Percentiles rank a stretch among this genome's conserved stretches.
Conservation (phyloP, 2,888 invertebrate species). For the Parasteatoda lunata region DNA sequence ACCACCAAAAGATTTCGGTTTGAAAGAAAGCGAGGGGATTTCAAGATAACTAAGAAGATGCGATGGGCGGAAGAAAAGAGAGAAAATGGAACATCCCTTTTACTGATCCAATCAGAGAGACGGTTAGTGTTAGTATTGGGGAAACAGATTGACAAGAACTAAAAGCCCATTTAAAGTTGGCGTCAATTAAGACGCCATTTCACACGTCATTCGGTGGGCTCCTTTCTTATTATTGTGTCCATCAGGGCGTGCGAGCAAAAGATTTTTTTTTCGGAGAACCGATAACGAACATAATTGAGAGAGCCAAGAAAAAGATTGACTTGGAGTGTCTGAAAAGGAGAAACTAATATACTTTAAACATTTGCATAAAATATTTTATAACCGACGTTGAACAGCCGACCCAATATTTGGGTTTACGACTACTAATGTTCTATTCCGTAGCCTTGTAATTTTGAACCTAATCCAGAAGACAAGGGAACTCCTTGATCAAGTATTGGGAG, state of each 20-base stretch:
- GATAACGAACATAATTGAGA: slow-evolving; percentile 47
- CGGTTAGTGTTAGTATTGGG: slow-evolving; percentile 29
- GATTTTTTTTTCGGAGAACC: slow-evolving; percentile 27
- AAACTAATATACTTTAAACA: too few relatives aligned
- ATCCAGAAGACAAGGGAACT: too few relatives aligned
- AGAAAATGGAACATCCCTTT: slow-evolving; percentile 52
- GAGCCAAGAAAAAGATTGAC: not conserved
- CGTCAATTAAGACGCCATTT: slow-evolving; percentile 64
- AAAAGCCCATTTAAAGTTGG: slow-evolving; percentile 65
- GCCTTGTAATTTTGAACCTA: too few relatives aligned
- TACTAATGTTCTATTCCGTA: too few relatives aligned
- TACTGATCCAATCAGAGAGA: slow-evolving; percentile 54
- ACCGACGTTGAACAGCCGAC: too few relatives aligned
- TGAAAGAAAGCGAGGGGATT: not conserved
- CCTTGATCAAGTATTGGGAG: too few relatives aligned
- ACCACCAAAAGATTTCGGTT: slow-evolving; percentile 12
- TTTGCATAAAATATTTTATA: too few relatives aligned
- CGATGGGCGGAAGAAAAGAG: slow-evolving; percentile 8
- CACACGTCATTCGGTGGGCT: slow-evolving; percentile 29
- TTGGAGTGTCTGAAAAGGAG: too few relatives aligned
- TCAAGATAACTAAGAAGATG: slow-evolving; percentile 11
- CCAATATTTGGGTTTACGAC: too few relatives aligned
- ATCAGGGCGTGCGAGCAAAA: slow-evolving; percentile 31
- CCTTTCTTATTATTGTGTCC: slow-evolving; percentile 25
- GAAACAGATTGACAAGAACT: slow-evolving; percentile 56